A percentile compares a stretch with the other conserved stretches of the same genome.
phyloP scores from a whole-genome alignment of 2,888 invertebrate genomes.

The Drosophila siamana region DNA sequence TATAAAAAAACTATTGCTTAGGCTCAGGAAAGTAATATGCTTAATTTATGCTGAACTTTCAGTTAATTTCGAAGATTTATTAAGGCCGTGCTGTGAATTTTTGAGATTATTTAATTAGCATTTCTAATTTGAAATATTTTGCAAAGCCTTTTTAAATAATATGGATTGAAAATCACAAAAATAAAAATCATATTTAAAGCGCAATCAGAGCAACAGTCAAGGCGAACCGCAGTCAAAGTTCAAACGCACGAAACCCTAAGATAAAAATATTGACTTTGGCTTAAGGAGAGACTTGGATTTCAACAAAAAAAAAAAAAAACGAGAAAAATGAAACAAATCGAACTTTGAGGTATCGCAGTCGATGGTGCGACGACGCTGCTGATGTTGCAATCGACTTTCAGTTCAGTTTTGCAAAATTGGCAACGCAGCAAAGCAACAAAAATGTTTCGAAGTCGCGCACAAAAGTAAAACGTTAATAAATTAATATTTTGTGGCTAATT shows the following conservation, averaged over 20 bases:
- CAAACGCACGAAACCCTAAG: background rate
- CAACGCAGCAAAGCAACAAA: constrained; percentile 45
- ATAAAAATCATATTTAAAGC: constrained; percentile 28
- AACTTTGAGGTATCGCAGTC: too few species aligned
- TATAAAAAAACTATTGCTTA: background rate
- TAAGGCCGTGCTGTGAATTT: constrained; percentile 12
- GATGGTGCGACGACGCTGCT: background rate
- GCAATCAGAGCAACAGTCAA: constrained; percentile 41
- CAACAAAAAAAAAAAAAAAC: too few species aligned
- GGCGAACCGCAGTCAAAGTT: constrained; percentile 19
- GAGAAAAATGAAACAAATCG: too few species aligned
- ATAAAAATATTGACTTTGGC: constrained; percentile 9
- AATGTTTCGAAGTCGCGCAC: constrained; percentile 26
- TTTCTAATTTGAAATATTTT: constrained; percentile 7
- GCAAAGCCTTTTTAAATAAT: constrained; percentile 36
- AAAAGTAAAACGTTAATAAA: constrained; percentile 54
- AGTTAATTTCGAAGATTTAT: constrained; percentile 1
- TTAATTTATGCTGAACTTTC: constrained; percentile 15
- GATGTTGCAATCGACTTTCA: constrained; percentile 70
- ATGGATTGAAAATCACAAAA: constrained; percentile 30
- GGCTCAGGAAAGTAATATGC: background rate
- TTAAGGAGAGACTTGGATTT: constrained; percentile 13
- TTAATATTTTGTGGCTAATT: constrained; percentile 74
- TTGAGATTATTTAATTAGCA: background rate
- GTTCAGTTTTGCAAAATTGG: constrained; percentile 59